Conservation (phyloP, 1,140 invertebrate species). For the Coptotermes formosanus region DNA sequence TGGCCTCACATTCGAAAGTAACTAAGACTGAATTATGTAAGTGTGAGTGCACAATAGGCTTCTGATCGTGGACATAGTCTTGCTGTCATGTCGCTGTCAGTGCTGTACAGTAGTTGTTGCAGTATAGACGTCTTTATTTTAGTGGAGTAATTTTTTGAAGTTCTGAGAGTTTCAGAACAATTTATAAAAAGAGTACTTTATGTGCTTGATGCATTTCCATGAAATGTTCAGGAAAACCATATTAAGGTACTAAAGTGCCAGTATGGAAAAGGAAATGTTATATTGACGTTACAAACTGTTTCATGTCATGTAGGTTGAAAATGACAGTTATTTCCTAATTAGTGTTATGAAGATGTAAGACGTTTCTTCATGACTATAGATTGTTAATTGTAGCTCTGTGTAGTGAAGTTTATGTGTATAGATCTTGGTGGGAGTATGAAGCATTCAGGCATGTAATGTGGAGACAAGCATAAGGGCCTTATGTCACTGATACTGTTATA, state of each 20-base stretch:
- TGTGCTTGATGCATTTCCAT: too few relatives aligned
- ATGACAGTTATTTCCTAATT: background rate
- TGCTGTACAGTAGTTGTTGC: background rate
- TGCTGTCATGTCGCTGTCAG: background rate
- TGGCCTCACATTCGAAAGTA: background rate
- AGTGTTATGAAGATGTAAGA: background rate
- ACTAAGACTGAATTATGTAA: background rate
- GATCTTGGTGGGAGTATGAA: too few relatives aligned
- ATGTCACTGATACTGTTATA: too few relatives aligned
- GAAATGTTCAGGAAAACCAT: background rate
- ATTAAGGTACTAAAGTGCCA: background rate
- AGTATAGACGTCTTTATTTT: background rate
- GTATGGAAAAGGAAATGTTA: background rate
- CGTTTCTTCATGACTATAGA: background rate
- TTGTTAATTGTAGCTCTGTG: background rate
- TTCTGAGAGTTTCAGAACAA: background rate
- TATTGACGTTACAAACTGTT: background rate
- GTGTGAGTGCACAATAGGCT: background rate
- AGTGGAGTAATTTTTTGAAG: background rate
- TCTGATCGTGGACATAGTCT: background rate
- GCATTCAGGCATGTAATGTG: too few relatives aligned
- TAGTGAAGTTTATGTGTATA: background rate
- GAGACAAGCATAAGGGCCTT: too few relatives aligned
- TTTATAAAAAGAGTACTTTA: too few relatives aligned
- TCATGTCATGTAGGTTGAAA: background rate